These are phyloP conservation scores for Timema podura DNA, from an alignment of 2,888 invertebrate species.

Conservation along the genomic window DNA sequence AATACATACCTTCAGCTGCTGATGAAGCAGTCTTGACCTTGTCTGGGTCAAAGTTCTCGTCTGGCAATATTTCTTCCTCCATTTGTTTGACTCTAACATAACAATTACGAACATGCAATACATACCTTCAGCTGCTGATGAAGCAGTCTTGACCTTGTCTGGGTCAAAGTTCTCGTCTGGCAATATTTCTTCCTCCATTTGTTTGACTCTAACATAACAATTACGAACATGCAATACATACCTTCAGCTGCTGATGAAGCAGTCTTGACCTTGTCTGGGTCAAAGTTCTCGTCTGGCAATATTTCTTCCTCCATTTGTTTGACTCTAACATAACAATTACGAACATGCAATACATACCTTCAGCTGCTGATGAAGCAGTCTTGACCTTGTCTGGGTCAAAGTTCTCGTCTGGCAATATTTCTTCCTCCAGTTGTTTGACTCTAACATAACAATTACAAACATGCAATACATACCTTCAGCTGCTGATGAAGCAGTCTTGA, in stretches of 20 bases:
- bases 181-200: conserved; percentile 66
- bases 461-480: conserved; percentile 64
- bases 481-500: conserved; percentile 67
- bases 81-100: conserved; percentile 12
- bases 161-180: conserved; percentile 86
- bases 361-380: conserved; percentile 71
- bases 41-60: conserved; percentile 87
- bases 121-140: conserved; percentile 74
- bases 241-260: conserved; percentile 72
- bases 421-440: background rate
- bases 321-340: background rate
- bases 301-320: conserved; percentile 60
- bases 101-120: background rate
- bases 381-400: conserved; percentile 85
- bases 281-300: conserved; percentile 78
- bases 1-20: conserved; percentile 73
- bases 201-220: background rate
- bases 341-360: conserved; percentile 52
- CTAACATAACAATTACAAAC: background rate
- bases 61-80: conserved; percentile 71
- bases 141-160: conserved; percentile 68
- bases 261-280: conserved; percentile 79
- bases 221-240: conserved; percentile 33
- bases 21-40: conserved; percentile 62
- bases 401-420: conserved; percentile 37